Base-by-base conservation (phyloP, 2,113 vertebrate genomes). In the Pelobates fuscus region DNA sequence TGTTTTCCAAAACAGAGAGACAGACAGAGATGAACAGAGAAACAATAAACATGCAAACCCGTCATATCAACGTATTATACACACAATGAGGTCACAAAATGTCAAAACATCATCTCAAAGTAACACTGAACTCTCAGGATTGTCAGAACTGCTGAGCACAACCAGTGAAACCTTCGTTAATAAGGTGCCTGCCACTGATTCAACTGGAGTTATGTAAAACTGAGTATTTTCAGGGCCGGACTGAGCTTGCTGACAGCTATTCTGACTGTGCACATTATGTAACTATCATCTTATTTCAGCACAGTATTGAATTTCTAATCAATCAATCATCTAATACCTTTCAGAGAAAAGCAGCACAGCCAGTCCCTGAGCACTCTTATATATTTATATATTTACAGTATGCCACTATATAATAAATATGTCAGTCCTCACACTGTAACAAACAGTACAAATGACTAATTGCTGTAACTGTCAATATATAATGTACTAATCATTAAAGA, bases 191-290 rank as follows among this genome's bases (percentile, higher is more conserved):
- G 54, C 37, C 67, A 59, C 54, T 59, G 21, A 17, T 25, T 5
- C 67, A 27, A 15, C 15, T 8, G 52, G n/a, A 21, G 52, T 55
- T 55, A 55, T 55, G 52, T 55, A 37, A 37, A 37, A 37, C 27
- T 8, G 12, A 7, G 23, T 58, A 43, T n/a, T 32, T 70, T 37
- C 49, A 54, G 44, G 49, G 25, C 17, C 2, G 8, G 10, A 29
- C 46, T 55, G 46, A 54, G 25, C n/a, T 23, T 8, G 27, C 54
- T 70, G 67, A 41, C 67, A 58, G 67, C 11, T n/a, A 26, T 59
- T 30, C 52, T n/a, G 6, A 59, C 26, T 37, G 43, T 59, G 32
- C 8, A 18, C 37, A 11, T 1, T 59, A 70, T 59, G 24, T 70
- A 70, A 70, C 8, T 0, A 15, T 8, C 20, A 29, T 18, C 30